phyloP scores from a whole-genome alignment of 2,888 invertebrate species.

The Leptodirus hochenwartii region DNA sequence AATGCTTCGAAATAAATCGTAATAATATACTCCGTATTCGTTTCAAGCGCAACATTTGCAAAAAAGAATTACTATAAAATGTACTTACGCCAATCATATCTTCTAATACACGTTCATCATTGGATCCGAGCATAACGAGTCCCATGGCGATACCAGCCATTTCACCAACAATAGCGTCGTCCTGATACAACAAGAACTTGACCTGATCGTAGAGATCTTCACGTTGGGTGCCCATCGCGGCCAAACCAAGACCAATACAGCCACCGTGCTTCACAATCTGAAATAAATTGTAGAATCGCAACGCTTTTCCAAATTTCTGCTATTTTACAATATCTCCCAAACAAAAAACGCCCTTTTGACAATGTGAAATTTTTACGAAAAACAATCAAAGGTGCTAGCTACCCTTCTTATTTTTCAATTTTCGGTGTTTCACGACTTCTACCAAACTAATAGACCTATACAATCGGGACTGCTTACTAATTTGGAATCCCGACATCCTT shows the following conservation, averaged over 20 bases:
- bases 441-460: too few species aligned
- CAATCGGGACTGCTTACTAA: too few species aligned
- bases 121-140: constrained; percentile 95
- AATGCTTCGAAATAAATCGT: too few species aligned
- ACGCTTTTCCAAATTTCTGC: constrained; percentile 1
- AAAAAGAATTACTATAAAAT: too few species aligned
- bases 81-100: constrained; percentile 81
- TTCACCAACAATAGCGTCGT: constrained; percentile 98
- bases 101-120: constrained; percentile 70
- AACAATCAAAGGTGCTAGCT: too few species aligned
- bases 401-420: too few species aligned
- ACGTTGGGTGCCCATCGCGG: constrained; percentile 95
- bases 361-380: too few species aligned
- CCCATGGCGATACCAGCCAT: constrained; percentile 99
- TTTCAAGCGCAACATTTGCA: too few species aligned
- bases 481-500: too few species aligned
- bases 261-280: constrained; percentile 83
- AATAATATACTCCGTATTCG: too few species aligned
- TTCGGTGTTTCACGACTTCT: too few species aligned
- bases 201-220: constrained; percentile 92
- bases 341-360: too few species aligned
- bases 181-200: constrained; percentile 92
- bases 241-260: constrained; percentile 91
- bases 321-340: constrained; percentile 3
- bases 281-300: constrained; percentile 7